These are phyloP conservation scores for Ephialtes manifestator DNA, from an alignment of 2,888 invertebrate genomes.

Conservation along the genomic window DNA sequence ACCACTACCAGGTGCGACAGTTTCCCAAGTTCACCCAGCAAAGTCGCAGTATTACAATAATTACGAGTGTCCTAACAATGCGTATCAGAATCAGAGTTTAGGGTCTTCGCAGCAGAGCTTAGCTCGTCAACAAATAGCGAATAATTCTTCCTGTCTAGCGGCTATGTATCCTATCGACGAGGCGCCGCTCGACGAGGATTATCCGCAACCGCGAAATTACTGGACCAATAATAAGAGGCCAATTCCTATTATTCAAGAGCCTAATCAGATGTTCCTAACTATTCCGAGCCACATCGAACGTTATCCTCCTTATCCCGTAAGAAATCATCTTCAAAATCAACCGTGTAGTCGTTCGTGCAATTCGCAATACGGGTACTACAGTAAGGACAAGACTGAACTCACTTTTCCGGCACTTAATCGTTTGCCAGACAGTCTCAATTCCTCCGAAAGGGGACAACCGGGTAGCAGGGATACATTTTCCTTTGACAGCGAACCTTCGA, in stretches of 20 bases:
- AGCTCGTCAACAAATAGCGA: conserved; percentile 69
- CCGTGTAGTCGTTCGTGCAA: conserved; percentile 41
- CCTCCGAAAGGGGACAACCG: conserved; percentile 22
- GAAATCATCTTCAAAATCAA: conserved; percentile 44
- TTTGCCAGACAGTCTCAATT: conserved; percentile 71
- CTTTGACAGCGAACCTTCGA: conserved; percentile 67
- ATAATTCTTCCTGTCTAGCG: conserved; percentile 69
- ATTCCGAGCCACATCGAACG: conserved; percentile 78
- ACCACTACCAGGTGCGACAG: conserved; percentile 82
- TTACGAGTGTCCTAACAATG: conserved; percentile 71
- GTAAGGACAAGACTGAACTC: conserved; percentile 77
- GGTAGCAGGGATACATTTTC: conserved; percentile 39
- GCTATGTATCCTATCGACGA: conserved; percentile 76
- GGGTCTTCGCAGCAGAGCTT: conserved; percentile 62
- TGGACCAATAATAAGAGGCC: conserved; percentile 74
- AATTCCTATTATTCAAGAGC: conserved; percentile 79
- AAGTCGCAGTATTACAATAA: conserved; percentile 70
- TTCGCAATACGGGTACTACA: conserved; percentile 76
- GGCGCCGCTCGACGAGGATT: conserved; percentile 70
- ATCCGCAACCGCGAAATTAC: conserved; percentile 66
- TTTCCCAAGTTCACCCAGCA: conserved; percentile 66
- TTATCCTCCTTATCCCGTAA: conserved; percentile 75
- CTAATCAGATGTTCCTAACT: conserved; percentile 77
- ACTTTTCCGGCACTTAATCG: conserved; percentile 74
- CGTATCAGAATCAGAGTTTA: conserved; percentile 68